A percentile compares a stretch with the other conserved stretches of the same genome.
These are phyloP conservation scores for Chlorospingus semifuscus DNA, from an alignment of 2,797 vertebrate species.

Conservation along the genomic window DNA sequence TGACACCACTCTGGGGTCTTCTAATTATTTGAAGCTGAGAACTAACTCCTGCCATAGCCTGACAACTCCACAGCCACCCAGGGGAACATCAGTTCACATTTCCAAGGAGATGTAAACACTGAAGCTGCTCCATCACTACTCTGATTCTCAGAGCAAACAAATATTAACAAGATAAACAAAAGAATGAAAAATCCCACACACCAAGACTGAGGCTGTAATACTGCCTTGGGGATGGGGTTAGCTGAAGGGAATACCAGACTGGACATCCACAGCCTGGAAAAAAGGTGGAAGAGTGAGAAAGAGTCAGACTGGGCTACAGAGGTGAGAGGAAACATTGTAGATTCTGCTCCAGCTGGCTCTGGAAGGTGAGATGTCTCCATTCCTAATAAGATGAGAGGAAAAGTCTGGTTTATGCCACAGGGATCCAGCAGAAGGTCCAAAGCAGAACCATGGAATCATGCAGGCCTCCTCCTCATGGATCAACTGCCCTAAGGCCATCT, in stretches of 20 bases:
- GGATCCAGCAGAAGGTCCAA: neutral
- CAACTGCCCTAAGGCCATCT: neutral
- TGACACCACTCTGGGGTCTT: neutral
- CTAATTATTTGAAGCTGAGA: neutral
- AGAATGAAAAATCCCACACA: slow-evolving; percentile 49
- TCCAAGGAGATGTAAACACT: slow-evolving; percentile 52
- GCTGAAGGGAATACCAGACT: neutral
- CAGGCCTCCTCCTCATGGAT: neutral
- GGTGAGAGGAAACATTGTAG: neutral
- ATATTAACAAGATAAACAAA: slow-evolving; percentile 62
- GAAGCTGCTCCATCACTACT: slow-evolving; percentile 9
- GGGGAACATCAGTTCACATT: slow-evolving; percentile 3
- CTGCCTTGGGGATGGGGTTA: neutral
- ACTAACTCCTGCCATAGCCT: neutral
- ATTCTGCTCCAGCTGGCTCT: neutral
- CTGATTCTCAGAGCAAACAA: slow-evolving; percentile 52
- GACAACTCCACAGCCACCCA: neutral
- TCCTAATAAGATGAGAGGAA: neutral
- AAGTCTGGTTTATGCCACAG: neutral
- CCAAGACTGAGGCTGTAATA: neutral
- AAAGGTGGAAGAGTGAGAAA: neutral
- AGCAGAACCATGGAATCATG: neutral
- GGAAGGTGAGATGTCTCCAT: neutral
- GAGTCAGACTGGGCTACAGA: neutral
- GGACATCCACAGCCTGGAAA: neutral